Percentiles rank a stretch among this genome's conserved stretches.
These are phyloP conservation scores for Odontophorus gujanensis DNA, from an alignment of 2,113 vertebrate genomes.

Conservation along the genomic window DNA sequence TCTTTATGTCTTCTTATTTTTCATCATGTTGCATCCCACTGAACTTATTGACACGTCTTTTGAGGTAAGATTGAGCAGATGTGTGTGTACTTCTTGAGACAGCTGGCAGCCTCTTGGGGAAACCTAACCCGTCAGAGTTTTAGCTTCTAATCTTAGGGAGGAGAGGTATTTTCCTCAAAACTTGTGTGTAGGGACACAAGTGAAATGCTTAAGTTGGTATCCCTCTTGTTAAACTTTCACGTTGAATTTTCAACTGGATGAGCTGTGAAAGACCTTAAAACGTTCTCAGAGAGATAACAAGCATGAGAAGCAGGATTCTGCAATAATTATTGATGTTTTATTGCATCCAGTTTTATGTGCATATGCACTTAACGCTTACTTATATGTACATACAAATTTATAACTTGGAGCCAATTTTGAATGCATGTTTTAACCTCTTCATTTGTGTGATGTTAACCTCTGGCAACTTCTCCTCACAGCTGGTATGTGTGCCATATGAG, in stretches of 20 bases:
- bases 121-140: background rate
- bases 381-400: background rate
- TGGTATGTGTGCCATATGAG: conserved; percentile 89
- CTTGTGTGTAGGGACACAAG: background rate
- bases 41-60: conserved; percentile 81
- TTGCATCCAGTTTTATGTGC: background rate
- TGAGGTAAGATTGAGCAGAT: conserved; percentile 80
- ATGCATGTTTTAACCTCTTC: background rate
- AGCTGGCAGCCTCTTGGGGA: background rate
- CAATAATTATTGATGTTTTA: background rate
- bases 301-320: background rate
- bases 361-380: background rate
- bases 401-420: background rate
- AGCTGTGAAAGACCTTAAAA: background rate
- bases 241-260: background rate
- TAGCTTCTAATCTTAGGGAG: background rate
- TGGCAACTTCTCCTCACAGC: conserved; percentile 76
- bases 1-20: conserved; percentile 81
- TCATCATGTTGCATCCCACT: conserved; percentile 90
- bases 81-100: background rate
- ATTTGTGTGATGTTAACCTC: background rate
- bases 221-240: background rate
- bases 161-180: background rate
- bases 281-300: background rate
- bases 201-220: background rate